phyloP scores from a whole-genome alignment of 2,113 vertebrate genomes.

The Chelonoidis abingdonii region DNA sequence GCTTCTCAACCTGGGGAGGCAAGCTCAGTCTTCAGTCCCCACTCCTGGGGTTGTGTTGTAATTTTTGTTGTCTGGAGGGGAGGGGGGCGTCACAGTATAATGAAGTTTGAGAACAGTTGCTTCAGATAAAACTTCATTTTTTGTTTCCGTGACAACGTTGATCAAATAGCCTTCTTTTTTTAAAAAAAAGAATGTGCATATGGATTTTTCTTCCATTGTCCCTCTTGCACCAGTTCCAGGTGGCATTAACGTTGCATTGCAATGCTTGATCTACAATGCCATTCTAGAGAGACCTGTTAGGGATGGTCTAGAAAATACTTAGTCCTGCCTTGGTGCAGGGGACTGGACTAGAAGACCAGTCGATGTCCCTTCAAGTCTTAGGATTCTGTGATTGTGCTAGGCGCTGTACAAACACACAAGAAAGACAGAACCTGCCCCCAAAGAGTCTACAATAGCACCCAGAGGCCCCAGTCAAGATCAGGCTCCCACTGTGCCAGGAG shows the following conservation, averaged over 20 bases:
- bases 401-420: not conserved
- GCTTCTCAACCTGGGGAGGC: no score
- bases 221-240: not conserved
- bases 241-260: not conserved
- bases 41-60: no score
- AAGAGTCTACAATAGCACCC: not conserved
- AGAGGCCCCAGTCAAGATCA: not conserved
- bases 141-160: constrained; percentile 76
- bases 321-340: no score
- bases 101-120: no score
- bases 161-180: not conserved
- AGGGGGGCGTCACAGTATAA: no score
- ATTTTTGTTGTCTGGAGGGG: no score
- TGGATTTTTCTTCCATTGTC: constrained; percentile 1
- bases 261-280: not conserved
- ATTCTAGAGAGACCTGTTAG: fast-evolving
- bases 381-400: not conserved
- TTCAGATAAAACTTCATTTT: not conserved
- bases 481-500: no score
- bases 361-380: no score
- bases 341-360: no score
- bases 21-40: no score
- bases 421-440: no score
- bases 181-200: not conserved
- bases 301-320: no score